Percentiles rank a stretch among this genome's conserved stretches.
Evolutionary conservation across 2,888 invertebrate species (phyloP).

Genomic region (Drosophila affinis): DNA sequence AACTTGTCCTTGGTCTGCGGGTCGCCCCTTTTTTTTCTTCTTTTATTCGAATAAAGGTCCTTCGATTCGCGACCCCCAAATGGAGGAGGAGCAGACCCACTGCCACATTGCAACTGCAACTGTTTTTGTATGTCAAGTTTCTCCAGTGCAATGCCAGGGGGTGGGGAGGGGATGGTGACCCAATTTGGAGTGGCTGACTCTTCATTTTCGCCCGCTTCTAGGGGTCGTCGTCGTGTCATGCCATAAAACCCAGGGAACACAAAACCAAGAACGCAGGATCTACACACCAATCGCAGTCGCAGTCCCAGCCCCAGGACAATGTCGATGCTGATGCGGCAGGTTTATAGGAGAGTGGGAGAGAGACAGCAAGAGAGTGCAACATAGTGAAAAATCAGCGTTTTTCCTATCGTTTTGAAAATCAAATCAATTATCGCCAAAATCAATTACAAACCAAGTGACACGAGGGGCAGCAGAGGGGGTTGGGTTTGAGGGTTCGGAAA

Average conservation of each 20-base stretch:
- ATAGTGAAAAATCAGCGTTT: conserved; percentile 70
- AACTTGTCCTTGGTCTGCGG: conserved; percentile 38
- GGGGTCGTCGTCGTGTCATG: conserved; percentile 36
- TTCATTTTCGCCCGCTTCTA: conserved; percentile 56
- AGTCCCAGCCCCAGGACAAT: conserved; percentile 17
- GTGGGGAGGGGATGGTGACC: conserved; percentile 47
- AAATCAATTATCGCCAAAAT: conserved; percentile 75
- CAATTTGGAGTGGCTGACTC: conserved; percentile 66
- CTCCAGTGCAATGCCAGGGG: conserved; percentile 35
- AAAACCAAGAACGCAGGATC: background rate
- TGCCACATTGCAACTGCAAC: conserved; percentile 1
- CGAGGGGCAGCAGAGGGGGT: background rate
- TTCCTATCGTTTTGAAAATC: conserved; percentile 50
- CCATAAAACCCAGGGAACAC: conserved; percentile 37
- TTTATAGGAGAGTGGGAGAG: conserved; percentile 46
- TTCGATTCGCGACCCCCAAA: conserved; percentile 21
- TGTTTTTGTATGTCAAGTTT: conserved; percentile 70
- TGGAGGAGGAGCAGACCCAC: too few species aligned
- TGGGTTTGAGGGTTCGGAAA: background rate
- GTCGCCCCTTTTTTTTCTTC: conserved; percentile 2
- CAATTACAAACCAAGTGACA: conserved; percentile 58
- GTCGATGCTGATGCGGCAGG: conserved; percentile 66
- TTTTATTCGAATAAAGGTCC: conserved; percentile 4
- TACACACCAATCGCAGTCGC: background rate
- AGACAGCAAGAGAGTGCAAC: conserved; percentile 22